Conservation (phyloP, 2,797 vertebrate genomes). For the Neostethus bicornis region DNA sequence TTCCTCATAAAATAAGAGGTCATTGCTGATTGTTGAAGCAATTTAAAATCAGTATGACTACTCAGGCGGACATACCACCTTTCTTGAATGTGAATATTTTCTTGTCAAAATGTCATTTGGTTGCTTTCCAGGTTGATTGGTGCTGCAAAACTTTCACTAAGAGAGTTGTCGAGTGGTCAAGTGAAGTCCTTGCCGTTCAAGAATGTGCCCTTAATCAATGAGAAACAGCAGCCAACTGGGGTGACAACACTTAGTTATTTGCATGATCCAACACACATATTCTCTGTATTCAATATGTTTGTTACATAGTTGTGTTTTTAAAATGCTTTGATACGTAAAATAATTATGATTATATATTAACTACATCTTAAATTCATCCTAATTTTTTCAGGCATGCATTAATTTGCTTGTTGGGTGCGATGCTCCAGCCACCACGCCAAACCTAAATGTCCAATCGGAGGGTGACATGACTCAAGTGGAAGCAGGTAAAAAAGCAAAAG, state of each 20-base stretch:
- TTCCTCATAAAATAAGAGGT: too few relatives aligned
- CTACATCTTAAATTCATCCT: too few relatives aligned
- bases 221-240: constrained; percentile 88
- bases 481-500: constrained; percentile 48
- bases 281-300: background rate
- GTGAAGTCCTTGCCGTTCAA: constrained; percentile 85
- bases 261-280: background rate
- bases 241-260: constrained; percentile 71
- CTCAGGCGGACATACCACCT: background rate
- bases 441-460: constrained; percentile 57
- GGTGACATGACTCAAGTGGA: constrained; percentile 53
- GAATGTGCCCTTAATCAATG: constrained; percentile 85
- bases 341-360: background rate
- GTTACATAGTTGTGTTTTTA: background rate
- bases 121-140: constrained; percentile 90
- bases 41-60: background rate
- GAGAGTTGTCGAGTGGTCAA: constrained; percentile 87
- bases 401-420: constrained; percentile 90
- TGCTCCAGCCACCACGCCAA: constrained; percentile 72
- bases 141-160: constrained; percentile 84
- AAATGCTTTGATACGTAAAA: too few relatives aligned
- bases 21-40: background rate
- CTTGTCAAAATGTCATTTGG: background rate
- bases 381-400: constrained; percentile 86
- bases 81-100: background rate